phyloP scores from a whole-genome alignment of 2,113 vertebrate species.

The Perca fluviatilis region DNA sequence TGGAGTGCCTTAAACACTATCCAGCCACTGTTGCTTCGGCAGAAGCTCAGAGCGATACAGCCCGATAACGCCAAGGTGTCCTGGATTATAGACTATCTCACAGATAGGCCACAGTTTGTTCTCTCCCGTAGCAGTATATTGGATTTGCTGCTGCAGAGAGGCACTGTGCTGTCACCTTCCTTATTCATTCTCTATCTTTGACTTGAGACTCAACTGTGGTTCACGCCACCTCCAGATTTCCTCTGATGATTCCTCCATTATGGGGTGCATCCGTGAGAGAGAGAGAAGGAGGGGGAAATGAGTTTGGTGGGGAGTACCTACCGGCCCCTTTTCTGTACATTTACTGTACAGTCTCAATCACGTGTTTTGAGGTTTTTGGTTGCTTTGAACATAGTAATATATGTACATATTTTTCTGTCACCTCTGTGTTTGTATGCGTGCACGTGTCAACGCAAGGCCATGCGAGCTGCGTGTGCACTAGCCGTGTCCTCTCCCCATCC shows the following conservation, averaged over 20 bases:
- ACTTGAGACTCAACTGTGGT: constrained; percentile 40
- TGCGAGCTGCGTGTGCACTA: constrained; percentile 2
- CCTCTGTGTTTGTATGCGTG: background rate
- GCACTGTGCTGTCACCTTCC: constrained; percentile 49
- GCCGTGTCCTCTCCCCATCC: constrained; percentile 6
- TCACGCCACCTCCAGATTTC: constrained; percentile 50
- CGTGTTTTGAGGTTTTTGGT: background rate
- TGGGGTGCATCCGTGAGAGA: background rate
- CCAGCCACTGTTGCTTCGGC: constrained; percentile 53
- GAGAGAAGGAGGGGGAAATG: background rate
- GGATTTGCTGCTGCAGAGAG: constrained; percentile 64
- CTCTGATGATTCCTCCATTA: constrained; percentile 27
- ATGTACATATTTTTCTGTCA: background rate
- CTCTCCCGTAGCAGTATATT: constrained; percentile 62
- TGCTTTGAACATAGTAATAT: background rate
- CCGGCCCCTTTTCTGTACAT: background rate
- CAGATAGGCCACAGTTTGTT: constrained; percentile 67
- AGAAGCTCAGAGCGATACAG: constrained; percentile 66
- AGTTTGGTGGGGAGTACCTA: background rate
- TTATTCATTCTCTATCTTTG: constrained; percentile 46
- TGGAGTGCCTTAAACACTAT: constrained; percentile 59
- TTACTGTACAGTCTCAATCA: background rate
- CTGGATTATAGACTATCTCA: constrained; percentile 72
- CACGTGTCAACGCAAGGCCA: background rate
- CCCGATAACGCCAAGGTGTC: constrained; percentile 75